A percentile compares a stretch with the other conserved stretches of the same genome.
phyloP scores from a whole-genome alignment of 2,797 vertebrate genomes.

The Enteromius afrohamiltoni region DNA sequence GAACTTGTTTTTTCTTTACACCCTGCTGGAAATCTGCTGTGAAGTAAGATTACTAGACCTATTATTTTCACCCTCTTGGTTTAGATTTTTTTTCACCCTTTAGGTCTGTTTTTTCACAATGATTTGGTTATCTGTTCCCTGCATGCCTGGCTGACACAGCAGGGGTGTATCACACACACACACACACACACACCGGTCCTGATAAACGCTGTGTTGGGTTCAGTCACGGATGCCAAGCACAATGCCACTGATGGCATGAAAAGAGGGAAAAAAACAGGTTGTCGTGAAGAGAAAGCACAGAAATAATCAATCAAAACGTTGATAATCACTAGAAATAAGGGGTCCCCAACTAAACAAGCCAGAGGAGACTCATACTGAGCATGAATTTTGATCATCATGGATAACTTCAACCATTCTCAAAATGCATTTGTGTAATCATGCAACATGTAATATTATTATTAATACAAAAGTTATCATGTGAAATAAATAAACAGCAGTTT shows the following conservation, averaged over 20 bases:
- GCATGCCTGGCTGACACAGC: constrained; percentile 76
- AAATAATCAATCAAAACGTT: background rate
- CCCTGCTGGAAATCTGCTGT: constrained; percentile 30
- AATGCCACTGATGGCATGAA: constrained; percentile 45
- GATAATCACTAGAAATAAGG: no score
- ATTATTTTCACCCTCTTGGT: constrained; percentile 60
- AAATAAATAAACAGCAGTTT: background rate
- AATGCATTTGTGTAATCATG: background rate
- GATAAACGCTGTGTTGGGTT: constrained; percentile 71
- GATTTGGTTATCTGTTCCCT: constrained; percentile 73
- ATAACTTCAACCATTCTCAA: no score
- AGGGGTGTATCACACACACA: constrained; percentile 68
- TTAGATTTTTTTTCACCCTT: constrained; percentile 48
- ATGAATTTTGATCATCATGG: no score
- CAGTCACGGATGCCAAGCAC: constrained; percentile 42
- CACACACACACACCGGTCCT: constrained; percentile 66
- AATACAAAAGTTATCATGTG: background rate
- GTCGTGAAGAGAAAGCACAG: background rate
- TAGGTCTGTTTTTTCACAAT: constrained; percentile 67
- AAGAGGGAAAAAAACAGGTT: background rate
- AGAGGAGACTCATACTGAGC: background rate
- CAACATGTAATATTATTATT: background rate
- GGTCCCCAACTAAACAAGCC: no score
- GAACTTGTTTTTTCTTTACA: constrained; percentile 38
- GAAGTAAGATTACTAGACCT: constrained; percentile 52